These are phyloP conservation scores for Rhegmatorhina hoffmannsi DNA, from an alignment of 2,113 vertebrate genomes.

Conservation along the genomic window DNA sequence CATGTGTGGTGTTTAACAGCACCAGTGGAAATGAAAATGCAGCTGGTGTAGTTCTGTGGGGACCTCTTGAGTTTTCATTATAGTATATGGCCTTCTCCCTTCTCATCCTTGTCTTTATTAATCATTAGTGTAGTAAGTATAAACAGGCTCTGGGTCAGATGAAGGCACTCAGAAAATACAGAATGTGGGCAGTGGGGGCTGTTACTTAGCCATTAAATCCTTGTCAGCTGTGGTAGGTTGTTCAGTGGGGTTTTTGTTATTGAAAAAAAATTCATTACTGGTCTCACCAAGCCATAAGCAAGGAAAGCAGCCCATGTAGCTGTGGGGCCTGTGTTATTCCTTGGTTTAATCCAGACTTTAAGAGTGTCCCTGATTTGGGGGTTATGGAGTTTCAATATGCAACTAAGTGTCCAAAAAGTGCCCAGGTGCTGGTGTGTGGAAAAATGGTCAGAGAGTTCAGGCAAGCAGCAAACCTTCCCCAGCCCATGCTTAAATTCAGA, in stretches of 20 bases:
- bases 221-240: background rate
- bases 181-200: background rate
- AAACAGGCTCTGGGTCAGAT: background rate
- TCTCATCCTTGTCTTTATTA: background rate
- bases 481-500: background rate
- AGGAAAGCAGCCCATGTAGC: background rate
- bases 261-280: background rate
- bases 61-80: background rate
- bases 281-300: background rate
- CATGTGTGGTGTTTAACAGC: background rate
- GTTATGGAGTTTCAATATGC: background rate
- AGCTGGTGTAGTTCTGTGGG: background rate
- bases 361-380: background rate
- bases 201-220: background rate
- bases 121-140: rapidly evolving
- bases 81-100: background rate
- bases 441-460: background rate
- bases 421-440: background rate
- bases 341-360: background rate
- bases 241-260: background rate
- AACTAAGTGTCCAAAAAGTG: background rate
- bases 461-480: background rate
- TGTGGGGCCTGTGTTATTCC: background rate
- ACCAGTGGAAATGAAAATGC: background rate
- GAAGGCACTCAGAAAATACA: background rate